A percentile compares a stretch with the other conserved stretches of the same genome.
Conservation (phyloP, 2,888 invertebrate genomes). For the Drosophila pegasa region DNA sequence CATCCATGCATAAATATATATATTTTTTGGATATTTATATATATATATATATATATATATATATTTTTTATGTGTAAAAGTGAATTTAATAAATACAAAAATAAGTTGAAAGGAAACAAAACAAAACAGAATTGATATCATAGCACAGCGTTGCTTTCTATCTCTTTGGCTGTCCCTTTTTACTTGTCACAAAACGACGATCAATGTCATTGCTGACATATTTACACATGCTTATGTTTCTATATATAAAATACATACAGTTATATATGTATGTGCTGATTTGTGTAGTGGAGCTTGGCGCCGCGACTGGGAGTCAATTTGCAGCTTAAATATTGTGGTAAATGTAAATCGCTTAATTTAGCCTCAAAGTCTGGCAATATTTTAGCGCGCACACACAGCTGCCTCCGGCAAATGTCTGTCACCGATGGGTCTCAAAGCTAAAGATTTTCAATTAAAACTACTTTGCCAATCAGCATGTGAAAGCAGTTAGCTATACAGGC, state of each 20-base stretch:
- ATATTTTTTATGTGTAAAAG: not conserved
- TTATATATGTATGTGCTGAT: not conserved
- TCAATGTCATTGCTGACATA: not conserved
- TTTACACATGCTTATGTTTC: not conserved
- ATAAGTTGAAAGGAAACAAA: conserved; percentile 5
- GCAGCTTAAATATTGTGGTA: conserved; percentile 28
- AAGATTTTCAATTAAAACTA: conserved; percentile 81
- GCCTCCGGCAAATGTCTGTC: conserved; percentile 25
- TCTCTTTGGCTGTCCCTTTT: not conserved
- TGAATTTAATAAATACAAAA: conserved; percentile 7
- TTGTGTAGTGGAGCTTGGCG: conserved; percentile 17
- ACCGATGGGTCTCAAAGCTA: conserved; percentile 53
- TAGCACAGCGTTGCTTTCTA: conserved; percentile 18
- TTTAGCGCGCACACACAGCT: not conserved
- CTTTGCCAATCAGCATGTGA: conserved; percentile 72
- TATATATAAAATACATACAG: not conserved
- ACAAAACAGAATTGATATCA: conserved; percentile 45
- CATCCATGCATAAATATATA: not conserved
- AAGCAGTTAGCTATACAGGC: conserved; percentile 32
- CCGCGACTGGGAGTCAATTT: conserved; percentile 29
- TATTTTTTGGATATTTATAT: not conserved
- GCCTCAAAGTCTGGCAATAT: conserved; percentile 32
- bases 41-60: conserved; percentile 6
- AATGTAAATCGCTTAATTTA: conserved; percentile 53
- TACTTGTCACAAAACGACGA: not conserved